A percentile compares a stretch with the other conserved stretches of the same genome.
Conservation (phyloP, 2,888 invertebrate species). For the Ariolimax columbianus region DNA sequence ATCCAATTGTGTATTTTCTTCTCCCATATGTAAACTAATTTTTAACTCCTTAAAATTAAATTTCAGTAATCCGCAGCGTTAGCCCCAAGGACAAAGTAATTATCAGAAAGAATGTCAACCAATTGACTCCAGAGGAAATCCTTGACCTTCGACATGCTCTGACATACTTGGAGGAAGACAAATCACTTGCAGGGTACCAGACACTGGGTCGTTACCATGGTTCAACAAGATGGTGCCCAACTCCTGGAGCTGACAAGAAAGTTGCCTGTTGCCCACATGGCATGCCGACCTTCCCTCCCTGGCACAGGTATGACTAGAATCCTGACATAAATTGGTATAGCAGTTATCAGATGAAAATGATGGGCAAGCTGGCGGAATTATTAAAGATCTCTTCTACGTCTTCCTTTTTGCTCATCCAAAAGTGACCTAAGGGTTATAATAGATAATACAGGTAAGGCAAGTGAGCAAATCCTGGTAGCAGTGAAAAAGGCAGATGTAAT, state of each 20-base stretch:
- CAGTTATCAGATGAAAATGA: no score
- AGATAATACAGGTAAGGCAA: no score
- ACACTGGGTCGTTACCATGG: conserved; percentile 58
- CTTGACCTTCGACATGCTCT: conserved; percentile 54
- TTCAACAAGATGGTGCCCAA: conserved; percentile 55
- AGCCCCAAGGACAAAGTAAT: not conserved
- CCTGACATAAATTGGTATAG: no score
- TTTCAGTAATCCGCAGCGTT: not conserved
- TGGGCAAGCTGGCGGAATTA: no score
- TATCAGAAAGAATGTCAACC: conserved; percentile 51
- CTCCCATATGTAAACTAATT: no score
- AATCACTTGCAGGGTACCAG: conserved; percentile 48
- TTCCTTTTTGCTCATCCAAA: no score
- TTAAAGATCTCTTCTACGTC: no score
- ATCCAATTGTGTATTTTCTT: no score
- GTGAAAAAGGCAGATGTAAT: no score
- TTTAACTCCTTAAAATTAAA: not conserved
- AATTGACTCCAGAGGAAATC: conserved; percentile 50
- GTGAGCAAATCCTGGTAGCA: no score
- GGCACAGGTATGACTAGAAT: conserved; percentile 57
- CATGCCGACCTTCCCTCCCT: conserved; percentile 58
- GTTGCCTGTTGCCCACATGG: conserved; percentile 58
- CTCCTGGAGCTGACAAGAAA: conserved; percentile 53
- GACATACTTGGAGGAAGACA: conserved; percentile 48
- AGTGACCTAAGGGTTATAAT: no score